Percentiles rank a stretch among this genome's conserved stretches.
Evolutionary conservation across 2,888 invertebrate species (phyloP).

Genomic region (Cryptus viduatorius): DNA sequence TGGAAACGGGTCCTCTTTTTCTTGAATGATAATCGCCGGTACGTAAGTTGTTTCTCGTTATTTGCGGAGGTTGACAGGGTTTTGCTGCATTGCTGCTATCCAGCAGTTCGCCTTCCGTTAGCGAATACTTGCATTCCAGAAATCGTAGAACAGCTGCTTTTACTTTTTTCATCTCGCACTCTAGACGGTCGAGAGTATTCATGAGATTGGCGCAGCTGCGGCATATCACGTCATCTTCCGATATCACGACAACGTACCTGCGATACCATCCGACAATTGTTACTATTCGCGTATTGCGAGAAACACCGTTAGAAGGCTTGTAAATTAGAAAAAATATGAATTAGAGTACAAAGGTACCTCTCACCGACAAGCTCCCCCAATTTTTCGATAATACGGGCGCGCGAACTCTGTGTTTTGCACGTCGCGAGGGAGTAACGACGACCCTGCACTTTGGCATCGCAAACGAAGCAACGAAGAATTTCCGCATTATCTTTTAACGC

Average conservation of each 20-base stretch:
- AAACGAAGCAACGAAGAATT: conserved; percentile 80
- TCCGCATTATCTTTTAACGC: conserved; percentile 31
- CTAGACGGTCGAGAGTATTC: conserved; percentile 83
- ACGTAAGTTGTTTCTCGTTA: conserved; percentile 70
- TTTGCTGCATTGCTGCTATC: conserved; percentile 73
- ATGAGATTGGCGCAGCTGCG: conserved; percentile 83
- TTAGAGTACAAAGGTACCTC: conserved; percentile 73
- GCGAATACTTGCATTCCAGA: conserved; percentile 82
- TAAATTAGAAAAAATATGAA: not conserved
- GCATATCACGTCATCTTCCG: conserved; percentile 84
- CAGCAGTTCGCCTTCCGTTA: conserved; percentile 82
- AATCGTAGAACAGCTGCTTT: conserved; percentile 79
- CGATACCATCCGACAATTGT: conserved; percentile 1
- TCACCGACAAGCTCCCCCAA: conserved; percentile 84
- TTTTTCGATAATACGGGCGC: conserved; percentile 82
- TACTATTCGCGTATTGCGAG: not conserved
- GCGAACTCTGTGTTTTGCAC: conserved; percentile 82
- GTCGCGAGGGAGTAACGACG: conserved; percentile 81
- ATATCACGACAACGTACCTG: conserved; percentile 84
- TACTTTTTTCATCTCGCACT: conserved; percentile 80
- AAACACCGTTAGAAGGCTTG: not conserved
- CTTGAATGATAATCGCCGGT: conserved; percentile 64
- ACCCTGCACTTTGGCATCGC: conserved; percentile 82
- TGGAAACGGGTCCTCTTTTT: conserved; percentile 69
- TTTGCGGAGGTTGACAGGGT: conserved; percentile 77